phyloP scores from a whole-genome alignment of 2,113 vertebrate genomes.

The Solea solea region DNA sequence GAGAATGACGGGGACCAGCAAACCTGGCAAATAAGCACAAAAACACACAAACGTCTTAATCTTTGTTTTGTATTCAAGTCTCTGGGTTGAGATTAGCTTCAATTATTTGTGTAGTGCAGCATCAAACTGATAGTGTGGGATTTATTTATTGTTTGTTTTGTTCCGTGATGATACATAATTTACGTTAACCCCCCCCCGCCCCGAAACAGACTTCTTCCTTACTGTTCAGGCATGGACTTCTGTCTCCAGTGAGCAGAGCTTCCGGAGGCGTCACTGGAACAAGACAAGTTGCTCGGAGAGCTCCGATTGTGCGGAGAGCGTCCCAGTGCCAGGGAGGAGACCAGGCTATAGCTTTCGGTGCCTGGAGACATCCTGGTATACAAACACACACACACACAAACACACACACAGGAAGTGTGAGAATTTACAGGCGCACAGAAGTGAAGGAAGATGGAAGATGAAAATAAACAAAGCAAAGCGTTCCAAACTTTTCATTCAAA shows the following conservation, averaged over 20 bases:
- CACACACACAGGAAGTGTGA: conserved; percentile 16
- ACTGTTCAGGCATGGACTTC: conserved; percentile 99
- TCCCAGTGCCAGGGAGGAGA: conserved; percentile 90
- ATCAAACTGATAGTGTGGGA: no score
- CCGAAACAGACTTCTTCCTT: conserved; percentile 59
- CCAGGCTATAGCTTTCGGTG: conserved; percentile 92
- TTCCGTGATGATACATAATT: no score
- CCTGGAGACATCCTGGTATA: conserved; percentile 90
- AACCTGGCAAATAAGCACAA: conserved; percentile 83
- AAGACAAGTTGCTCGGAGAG: conserved; percentile 96
- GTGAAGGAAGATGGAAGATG: background rate
- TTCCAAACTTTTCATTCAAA: conserved; percentile 7
- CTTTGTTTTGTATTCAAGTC: background rate
- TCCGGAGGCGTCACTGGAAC: conserved; percentile 92
- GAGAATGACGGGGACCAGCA: conserved; percentile 90
- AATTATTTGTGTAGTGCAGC: no score
- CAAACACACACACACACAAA: conserved; percentile 18
- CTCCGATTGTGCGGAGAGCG: conserved; percentile 93
- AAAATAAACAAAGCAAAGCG: conserved; percentile 29
- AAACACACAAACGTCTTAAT: background rate
- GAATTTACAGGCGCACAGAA: conserved; percentile 3
- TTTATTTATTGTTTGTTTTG: no score
- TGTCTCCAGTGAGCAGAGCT: conserved; percentile 93
- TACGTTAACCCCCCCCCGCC: no score
- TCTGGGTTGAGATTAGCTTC: no score